Evolutionary conservation across 2,888 invertebrate genomes (phyloP).

Genomic region (Cerceris rybyensis): DNA sequence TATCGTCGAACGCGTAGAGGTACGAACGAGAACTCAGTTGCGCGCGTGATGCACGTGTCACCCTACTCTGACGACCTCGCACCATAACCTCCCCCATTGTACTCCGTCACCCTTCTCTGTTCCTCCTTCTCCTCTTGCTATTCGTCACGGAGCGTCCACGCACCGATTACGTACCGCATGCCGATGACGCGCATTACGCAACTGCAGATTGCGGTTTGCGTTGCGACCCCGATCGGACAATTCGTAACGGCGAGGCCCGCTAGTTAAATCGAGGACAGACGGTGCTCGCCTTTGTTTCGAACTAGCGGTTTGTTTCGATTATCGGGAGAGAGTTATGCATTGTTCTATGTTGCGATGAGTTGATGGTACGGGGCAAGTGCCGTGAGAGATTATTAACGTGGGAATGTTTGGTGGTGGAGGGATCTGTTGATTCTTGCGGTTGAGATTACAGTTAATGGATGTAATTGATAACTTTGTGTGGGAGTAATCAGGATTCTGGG

Average conservation of each 20-base stretch:
- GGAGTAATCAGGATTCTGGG: too few relatives aligned
- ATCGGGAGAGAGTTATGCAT: not conserved
- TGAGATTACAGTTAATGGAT: too few relatives aligned
- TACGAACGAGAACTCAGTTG: conserved; percentile 11
- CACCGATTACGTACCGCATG: conserved; percentile 59
- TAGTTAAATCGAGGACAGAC: conserved; percentile 39
- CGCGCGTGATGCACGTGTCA: conserved; percentile 37
- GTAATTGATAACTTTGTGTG: too few relatives aligned
- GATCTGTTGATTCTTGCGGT: too few relatives aligned
- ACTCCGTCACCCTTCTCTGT: not conserved
- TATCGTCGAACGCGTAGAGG: not conserved
- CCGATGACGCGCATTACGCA: conserved; percentile 62
- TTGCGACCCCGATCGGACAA: conserved; percentile 57
- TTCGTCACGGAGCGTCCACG: conserved; percentile 46
- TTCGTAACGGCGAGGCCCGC: conserved; percentile 41
- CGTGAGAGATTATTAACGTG: too few relatives aligned
- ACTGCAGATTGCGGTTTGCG: conserved; percentile 61
- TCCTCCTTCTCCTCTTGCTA: conserved; percentile 31
- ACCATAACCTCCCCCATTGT: not conserved
- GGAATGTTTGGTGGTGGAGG: too few relatives aligned
- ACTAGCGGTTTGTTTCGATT: not conserved
- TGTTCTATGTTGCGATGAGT: not conserved
- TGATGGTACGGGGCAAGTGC: too few relatives aligned
- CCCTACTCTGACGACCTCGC: conserved; percentile 32
- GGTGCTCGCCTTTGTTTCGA: not conserved